Base-by-base conservation (phyloP, 2,113 vertebrate species). In the Nicator chloris region DNA sequence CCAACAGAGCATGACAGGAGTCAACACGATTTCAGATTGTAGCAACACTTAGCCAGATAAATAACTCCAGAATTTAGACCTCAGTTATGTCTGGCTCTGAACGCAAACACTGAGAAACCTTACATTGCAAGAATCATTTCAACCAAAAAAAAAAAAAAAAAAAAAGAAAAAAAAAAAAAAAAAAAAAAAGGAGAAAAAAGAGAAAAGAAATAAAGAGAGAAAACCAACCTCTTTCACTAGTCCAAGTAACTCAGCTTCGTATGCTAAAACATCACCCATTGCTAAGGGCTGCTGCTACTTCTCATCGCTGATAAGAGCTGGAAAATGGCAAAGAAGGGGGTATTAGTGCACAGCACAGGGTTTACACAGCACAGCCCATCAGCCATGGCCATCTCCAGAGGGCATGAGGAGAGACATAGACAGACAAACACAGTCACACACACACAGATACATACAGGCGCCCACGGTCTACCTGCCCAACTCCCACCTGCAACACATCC, bases 231-330 rank as follows among this genome's bases (percentile, higher is more conserved):
- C 99, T 93, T 98, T 99, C 50, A 99, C 98, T 76, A 99, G 98
- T 65, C 97, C 98, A 22, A 99, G 98, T 50, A 99, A 96, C 92
- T 99, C 99, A 2, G 98, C 98, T 96, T 99, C 99, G 11, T 98
- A 98, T 4, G 98, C 98, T 92, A 99, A 97, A 90, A 98, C 80
- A 56, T 99, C 99, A 7, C 98, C 99, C 99, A 99, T 99, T 33
- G 71, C 98, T 88, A 77, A 72, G 51, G 0, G 27, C 22, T 15
- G 18, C 75, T 17, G 44, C 54, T 19, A 6, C 6, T 7, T 40
- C 76, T 91, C 90, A 88, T 73, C 26, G 15, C 12, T 10, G 78
- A 69, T 33, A 64, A 27, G n/a, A 76, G 83, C 96, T 97, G 40
- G 6, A 71, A 91, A 57, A 42, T 0, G 4, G 59, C 10, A 35